A percentile compares a stretch with the other conserved stretches of the same genome.
Conservation (phyloP, 2,113 vertebrate genomes). For the Cromileptes altivelis region DNA sequence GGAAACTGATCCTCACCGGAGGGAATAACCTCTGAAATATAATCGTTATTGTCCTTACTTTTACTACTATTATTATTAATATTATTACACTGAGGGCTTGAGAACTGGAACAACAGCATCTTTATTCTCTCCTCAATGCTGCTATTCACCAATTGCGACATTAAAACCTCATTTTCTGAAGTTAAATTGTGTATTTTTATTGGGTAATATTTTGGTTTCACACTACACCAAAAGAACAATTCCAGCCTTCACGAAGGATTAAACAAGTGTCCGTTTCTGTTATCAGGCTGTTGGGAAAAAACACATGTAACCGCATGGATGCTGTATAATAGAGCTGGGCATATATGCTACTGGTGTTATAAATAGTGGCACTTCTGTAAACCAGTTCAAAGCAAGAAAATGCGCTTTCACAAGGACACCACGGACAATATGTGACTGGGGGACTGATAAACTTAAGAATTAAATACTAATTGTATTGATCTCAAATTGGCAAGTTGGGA, state of each 20-base stretch:
- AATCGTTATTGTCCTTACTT: not conserved
- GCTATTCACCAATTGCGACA: not conserved
- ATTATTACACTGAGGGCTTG: not conserved
- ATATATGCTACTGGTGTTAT: no score
- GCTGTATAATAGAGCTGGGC: no score
- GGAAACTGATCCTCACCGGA: conserved; percentile 13
- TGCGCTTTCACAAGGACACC: not conserved
- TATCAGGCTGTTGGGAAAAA: no score
- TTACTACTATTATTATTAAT: not conserved
- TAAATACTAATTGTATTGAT: not conserved
- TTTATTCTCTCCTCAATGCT: not conserved
- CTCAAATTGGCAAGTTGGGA: accelerated
- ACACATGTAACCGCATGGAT: no score
- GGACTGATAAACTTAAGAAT: not conserved
- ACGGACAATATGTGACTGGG: not conserved
- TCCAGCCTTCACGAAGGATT: not conserved
- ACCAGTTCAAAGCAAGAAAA: not conserved
- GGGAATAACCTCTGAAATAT: conserved; percentile 7
- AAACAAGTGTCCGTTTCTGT: not conserved
- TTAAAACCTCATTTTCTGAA: not conserved
- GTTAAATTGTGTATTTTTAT: not conserved
- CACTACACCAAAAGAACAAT: not conserved
- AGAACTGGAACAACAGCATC: not conserved
- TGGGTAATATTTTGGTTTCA: not conserved
- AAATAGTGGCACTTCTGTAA: not conserved